Evolutionary conservation across 2,797 vertebrate species (phyloP).

Genomic region (Anabas testudineus): DNA sequence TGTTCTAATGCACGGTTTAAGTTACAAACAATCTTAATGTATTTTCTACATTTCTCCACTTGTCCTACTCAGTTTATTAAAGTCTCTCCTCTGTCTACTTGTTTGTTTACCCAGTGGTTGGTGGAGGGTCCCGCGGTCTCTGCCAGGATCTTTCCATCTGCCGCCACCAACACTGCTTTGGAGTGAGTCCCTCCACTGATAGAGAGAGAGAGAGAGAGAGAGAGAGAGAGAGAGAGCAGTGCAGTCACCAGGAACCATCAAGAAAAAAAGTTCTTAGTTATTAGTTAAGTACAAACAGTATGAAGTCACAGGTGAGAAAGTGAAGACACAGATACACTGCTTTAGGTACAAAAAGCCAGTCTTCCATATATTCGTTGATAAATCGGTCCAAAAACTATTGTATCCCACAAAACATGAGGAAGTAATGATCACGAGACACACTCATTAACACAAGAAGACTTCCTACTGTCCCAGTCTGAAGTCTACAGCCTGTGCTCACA

Average conservation of each 20-base stretch:
- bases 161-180: conserved; percentile 87
- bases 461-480: not conserved
- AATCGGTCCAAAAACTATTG: not conserved
- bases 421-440: conserved; percentile 42
- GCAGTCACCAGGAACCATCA: not conserved
- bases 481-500: not conserved
- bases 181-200: conserved; percentile 92
- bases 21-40: not conserved
- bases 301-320: not conserved
- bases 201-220: conserved; percentile 2
- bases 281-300: too few species aligned
- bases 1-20: not conserved
- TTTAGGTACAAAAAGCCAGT: not conserved
- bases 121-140: conserved; percentile 89
- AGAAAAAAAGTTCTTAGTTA: not conserved
- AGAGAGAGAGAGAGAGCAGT: not conserved
- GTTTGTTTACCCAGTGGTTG: conserved; percentile 92
- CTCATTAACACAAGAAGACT: not conserved
- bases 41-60: not conserved
- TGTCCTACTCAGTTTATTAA: not conserved
- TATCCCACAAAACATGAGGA: not conserved
- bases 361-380: not conserved
- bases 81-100: not conserved
- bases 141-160: conserved; percentile 87
- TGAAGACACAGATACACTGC: not conserved